A percentile compares a stretch with the other conserved stretches of the same genome.
Evolutionary conservation across 2,888 invertebrate species (phyloP).

Genomic region (Saturnia pavonia): DNA sequence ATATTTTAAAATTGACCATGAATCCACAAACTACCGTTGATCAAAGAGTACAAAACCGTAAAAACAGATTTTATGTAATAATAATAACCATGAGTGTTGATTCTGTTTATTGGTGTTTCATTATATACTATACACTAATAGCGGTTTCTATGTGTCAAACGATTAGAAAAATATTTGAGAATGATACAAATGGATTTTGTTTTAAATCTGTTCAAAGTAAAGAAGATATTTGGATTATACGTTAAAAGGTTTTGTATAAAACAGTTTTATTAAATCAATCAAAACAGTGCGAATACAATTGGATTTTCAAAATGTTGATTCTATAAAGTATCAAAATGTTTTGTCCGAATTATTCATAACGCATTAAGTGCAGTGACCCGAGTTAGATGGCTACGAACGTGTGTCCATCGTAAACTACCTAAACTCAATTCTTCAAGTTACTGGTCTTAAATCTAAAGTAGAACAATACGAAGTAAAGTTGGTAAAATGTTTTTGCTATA

Average conservation of each 20-base stretch:
- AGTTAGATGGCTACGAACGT: background rate
- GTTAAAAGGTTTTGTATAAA: background rate
- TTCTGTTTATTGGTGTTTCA: no score
- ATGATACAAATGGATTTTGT: background rate
- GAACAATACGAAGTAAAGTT: background rate
- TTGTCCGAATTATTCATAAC: background rate
- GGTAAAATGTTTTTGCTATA: background rate
- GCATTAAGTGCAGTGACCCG: constrained; percentile 2
- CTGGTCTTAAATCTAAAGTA: background rate
- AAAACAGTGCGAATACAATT: background rate
- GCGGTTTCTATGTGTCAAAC: no score
- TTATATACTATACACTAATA: no score
- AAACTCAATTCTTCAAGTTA: background rate
- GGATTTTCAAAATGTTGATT: background rate
- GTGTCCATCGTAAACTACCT: background rate
- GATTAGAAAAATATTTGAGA: background rate
- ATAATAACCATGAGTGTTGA: no score
- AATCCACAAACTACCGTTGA: no score
- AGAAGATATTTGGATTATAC: background rate
- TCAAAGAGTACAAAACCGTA: no score
- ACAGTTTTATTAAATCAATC: background rate
- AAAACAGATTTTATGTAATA: no score
- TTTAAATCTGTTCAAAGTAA: background rate
- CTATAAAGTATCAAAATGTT: constrained; percentile 1
- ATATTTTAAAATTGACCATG: no score